Percentiles rank a stretch among this genome's conserved stretches.
Evolutionary conservation across 2,888 invertebrate species (phyloP).

Genomic region (Dynastes grantii): DNA sequence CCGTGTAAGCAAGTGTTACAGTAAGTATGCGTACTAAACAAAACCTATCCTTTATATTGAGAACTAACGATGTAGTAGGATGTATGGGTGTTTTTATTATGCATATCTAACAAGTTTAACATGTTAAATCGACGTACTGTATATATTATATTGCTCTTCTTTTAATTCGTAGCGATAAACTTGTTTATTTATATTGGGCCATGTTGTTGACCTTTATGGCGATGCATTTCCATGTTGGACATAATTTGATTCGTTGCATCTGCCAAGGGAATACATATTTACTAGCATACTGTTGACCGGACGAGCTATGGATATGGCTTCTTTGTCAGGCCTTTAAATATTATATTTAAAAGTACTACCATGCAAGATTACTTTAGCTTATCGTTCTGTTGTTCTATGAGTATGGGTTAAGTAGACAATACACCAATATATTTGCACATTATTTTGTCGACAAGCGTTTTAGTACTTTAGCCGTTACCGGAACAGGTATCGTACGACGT

Average conservation of each 20-base stretch:
- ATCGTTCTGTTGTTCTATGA: too few species aligned
- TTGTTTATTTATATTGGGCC: slow-evolving; percentile 21
- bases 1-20: not conserved
- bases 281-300: not conserved
- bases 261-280: slow-evolving; percentile 7
- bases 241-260: slow-evolving; percentile 19
- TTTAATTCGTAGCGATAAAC: slow-evolving; percentile 16
- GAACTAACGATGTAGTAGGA: slow-evolving; percentile 17
- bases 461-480: too few species aligned
- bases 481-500: slow-evolving; percentile 53
- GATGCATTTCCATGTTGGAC: too few species aligned
- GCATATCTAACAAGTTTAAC: slow-evolving; percentile 26
- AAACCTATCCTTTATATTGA: slow-evolving; percentile 3
- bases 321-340: too few species aligned
- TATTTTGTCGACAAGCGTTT: too few species aligned
- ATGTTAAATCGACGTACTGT: slow-evolving; percentile 19
- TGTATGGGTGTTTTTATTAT: slow-evolving; percentile 13
- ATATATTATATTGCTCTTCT: slow-evolving; percentile 23
- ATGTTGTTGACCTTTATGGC: slow-evolving; percentile 16
- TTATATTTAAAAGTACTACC: too few species aligned
- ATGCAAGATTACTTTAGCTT: too few species aligned
- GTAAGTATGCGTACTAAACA: not conserved
- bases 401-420: too few species aligned
- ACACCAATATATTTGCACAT: too few species aligned
- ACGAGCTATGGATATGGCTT: too few species aligned